A percentile compares a stretch with the other conserved stretches of the same genome.
phyloP scores from a whole-genome alignment of 2,113 vertebrate species.

The Athene noctua region DNA sequence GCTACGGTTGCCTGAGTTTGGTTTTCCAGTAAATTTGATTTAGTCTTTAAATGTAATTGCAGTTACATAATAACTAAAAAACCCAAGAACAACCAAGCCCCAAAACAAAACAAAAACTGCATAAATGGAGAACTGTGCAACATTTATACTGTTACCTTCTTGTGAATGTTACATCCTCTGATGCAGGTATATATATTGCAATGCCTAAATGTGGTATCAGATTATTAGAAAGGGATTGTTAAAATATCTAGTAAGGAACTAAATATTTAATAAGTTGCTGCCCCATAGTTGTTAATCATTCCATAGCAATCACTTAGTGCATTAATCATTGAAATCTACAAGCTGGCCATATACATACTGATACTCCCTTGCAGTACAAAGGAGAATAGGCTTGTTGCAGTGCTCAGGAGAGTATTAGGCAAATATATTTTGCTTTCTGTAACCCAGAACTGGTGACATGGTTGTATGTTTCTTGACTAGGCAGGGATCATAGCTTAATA shows the following conservation, averaged over 20 bases:
- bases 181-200: not conserved
- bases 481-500: not conserved
- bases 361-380: not conserved
- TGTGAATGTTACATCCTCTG: not conserved
- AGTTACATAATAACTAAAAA: not conserved
- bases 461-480: not conserved
- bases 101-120: not conserved
- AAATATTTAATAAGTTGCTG: not conserved
- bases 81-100: not conserved
- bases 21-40: not conserved
- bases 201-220: not conserved
- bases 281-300: not conserved
- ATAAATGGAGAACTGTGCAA: not conserved
- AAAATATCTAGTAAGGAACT: not conserved
- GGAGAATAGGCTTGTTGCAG: not conserved
- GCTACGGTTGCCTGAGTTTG: not conserved
- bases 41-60: not conserved
- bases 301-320: not conserved
- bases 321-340: not conserved
- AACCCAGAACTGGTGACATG: not conserved
- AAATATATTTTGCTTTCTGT: not conserved
- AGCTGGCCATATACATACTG: not conserved
- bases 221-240: not conserved
- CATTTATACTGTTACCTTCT: not conserved
- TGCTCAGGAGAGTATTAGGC: not conserved